phyloP scores from a whole-genome alignment of 2,797 vertebrate genomes.

The Mormyrus hasselquistii region DNA sequence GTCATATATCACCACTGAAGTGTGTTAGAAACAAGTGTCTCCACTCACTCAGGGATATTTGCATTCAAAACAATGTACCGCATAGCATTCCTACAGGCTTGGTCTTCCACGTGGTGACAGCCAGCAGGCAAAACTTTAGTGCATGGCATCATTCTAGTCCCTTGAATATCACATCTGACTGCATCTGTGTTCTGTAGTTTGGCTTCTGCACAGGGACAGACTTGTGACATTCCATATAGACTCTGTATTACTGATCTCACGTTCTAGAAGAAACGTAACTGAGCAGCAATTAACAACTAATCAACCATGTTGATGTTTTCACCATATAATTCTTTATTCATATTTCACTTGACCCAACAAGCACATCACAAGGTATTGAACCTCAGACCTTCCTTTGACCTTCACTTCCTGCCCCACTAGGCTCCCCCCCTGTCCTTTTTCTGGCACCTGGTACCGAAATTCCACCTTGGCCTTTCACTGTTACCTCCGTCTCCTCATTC shows the following conservation, averaged over 20 bases:
- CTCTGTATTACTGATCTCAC: background rate
- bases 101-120: background rate
- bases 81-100: background rate
- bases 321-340: background rate
- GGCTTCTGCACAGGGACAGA: background rate
- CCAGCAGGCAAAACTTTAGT: background rate
- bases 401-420: background rate
- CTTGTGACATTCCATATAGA: background rate
- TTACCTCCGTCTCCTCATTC: background rate
- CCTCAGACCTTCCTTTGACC: background rate
- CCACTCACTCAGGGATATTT: background rate
- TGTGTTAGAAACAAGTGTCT: background rate
- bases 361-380: background rate
- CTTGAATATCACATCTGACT: background rate
- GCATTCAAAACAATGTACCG: background rate
- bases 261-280: background rate
- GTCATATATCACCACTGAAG: background rate
- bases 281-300: background rate
- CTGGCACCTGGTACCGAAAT: background rate
- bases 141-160: background rate
- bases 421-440: background rate
- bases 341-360: background rate
- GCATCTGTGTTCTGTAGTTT: background rate
- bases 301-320: background rate
- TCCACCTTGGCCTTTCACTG: background rate